These are phyloP conservation scores for Drosophila arizonae DNA, from an alignment of 1,140 invertebrate species.

Conservation along the genomic window DNA sequence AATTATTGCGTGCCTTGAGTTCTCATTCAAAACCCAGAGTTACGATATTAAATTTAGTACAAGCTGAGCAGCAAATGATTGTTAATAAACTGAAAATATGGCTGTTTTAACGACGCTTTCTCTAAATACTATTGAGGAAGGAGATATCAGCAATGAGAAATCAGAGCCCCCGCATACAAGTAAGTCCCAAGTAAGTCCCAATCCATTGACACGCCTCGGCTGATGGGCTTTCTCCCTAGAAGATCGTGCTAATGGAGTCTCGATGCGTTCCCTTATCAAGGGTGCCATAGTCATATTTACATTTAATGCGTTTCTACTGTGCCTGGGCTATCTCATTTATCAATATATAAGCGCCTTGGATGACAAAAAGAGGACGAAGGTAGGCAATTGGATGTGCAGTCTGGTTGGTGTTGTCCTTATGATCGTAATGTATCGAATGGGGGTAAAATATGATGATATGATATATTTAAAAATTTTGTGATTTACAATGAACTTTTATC, in stretches of 20 bases:
- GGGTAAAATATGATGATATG: constrained; percentile 29
- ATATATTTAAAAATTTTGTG: background rate
- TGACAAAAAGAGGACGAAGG: background rate
- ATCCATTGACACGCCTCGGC: background rate
- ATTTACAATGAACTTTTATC: background rate
- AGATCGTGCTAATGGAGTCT: background rate
- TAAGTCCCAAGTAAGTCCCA: no score
- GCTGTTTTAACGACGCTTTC: background rate
- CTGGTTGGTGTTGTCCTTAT: background rate
- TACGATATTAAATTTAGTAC: background rate
- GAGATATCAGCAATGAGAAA: background rate
- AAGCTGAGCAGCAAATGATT: no score
- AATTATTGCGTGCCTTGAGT: constrained; percentile 25
- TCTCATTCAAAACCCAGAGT: constrained; percentile 27
- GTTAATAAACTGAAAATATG: background rate
- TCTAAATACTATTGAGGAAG: constrained; percentile 1
- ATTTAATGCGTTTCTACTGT: constrained; percentile 37
- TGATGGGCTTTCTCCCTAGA: background rate
- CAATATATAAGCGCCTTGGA: constrained; percentile 14
- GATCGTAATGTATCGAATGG: constrained; percentile 2
- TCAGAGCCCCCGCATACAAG: background rate
- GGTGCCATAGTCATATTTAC: constrained; percentile 26
- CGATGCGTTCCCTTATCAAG: background rate
- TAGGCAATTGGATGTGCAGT: background rate
- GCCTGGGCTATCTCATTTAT: constrained; percentile 3